Conservation (phyloP, 2,888 invertebrate genomes). For the Epinotia brunnichana region DNA sequence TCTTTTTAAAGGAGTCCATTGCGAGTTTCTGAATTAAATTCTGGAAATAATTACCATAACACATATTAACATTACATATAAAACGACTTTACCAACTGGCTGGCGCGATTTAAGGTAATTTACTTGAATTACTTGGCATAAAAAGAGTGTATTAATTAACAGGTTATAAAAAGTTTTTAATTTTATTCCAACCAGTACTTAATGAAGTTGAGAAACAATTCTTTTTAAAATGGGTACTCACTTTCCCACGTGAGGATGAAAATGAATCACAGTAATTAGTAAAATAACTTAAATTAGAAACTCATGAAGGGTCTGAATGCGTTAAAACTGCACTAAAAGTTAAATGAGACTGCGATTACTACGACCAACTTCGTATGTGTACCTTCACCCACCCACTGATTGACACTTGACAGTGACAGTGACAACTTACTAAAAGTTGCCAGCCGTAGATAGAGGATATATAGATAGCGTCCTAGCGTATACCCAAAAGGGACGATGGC, state of each 20-base stretch:
- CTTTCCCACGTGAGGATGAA: not conserved
- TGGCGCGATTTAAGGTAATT: not conserved
- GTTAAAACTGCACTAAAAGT: constrained; percentile 11
- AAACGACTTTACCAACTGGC: not conserved
- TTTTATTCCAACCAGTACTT: constrained; percentile 1
- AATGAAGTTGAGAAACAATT: not conserved
- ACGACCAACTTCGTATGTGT: not conserved
- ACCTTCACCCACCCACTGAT: not conserved
- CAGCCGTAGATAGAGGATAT: no score
- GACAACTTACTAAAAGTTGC: no score
- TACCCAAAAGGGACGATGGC: no score
- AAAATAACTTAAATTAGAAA: not conserved
- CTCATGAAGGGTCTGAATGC: not conserved
- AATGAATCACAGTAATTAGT: not conserved
- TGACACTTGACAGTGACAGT: constrained; percentile 4
- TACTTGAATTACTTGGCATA: not conserved
- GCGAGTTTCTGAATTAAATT: constrained; percentile 20
- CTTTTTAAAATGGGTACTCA: not conserved
- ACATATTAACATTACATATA: not conserved
- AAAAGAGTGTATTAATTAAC: not conserved
- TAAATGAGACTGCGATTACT: constrained; percentile 5
- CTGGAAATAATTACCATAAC: constrained; percentile 1
- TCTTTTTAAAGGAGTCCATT: constrained; percentile 89
- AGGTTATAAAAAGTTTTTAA: not conserved
- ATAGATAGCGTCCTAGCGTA: no score